Base-by-base conservation (phyloP, 2,797 vertebrate species). In the Myiotriccus ornatus region DNA sequence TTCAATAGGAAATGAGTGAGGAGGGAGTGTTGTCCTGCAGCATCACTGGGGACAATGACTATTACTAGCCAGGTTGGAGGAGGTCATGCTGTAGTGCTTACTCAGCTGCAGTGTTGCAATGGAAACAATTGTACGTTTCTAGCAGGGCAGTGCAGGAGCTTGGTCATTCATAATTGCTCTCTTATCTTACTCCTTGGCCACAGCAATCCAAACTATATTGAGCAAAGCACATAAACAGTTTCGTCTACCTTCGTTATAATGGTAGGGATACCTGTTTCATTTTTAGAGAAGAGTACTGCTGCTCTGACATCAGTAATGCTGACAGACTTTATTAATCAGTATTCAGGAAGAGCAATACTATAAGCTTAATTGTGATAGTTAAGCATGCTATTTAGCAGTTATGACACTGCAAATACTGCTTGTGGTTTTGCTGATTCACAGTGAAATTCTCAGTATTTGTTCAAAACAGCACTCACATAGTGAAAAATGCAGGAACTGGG, bases 151-250 rank as follows among this genome's bases (percentile, higher is more conserved):
- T 84, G 79, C 75, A 76, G 67, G 80, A 69, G 70, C 74, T 96
- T 95, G 93, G 81, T 96, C 94, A 96, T 81, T 89, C 49, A 5
- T 95, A 94, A 95, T 96, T 92, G 81, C 78, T 79, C 56, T 82
- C 87, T 94, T 95, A 94, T 94, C 95, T 95, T 73, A 63, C 44
- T 80, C 47, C 32, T 67, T 76, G 68, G 83, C 71, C 90, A 76
- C 84, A 65, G 77, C 81, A 65, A 94, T 94, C 78, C 84, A 87
- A 88, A 76, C 89, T 80, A 41, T 35, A 79, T 75, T 93, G 86
- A 90, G 91, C 81, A 97, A 96, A 92, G 94, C 89, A 78, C 60
- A 79, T 91, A 67, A 94, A 86, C 83, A 94, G 93, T 96, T 94
- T 94, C 59, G 3, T 90, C 68, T 86, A 3, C 67, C 82, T 84